A percentile compares a stretch with the other conserved stretches of the same genome.
These are phyloP conservation scores for Gandaritis pyraliata DNA, from an alignment of 2,888 invertebrate species.

Conservation along the genomic window DNA sequence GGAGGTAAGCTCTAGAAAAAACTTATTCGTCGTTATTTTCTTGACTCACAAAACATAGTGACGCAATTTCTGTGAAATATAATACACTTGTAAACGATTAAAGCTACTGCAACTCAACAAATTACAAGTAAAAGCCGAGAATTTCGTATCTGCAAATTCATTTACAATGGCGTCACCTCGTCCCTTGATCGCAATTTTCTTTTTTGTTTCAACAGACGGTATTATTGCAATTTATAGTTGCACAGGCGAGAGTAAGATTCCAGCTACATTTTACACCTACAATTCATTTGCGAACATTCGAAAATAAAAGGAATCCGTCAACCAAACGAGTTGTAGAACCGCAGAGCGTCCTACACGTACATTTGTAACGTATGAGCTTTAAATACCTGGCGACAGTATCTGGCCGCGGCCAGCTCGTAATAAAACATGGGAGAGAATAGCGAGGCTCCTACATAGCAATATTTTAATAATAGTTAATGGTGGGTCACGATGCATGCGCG, in stretches of 20 bases:
- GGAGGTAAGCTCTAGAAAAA: conserved; percentile 60
- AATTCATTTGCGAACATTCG: conserved; percentile 71
- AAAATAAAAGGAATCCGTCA: conserved; percentile 65
- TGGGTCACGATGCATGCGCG: conserved; percentile 74
- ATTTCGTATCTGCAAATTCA: conserved; percentile 46
- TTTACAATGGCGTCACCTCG: conserved; percentile 51
- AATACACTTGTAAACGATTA: conserved; percentile 35
- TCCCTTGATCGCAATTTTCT: conserved; percentile 58
- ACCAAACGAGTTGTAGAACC: conserved; percentile 55
- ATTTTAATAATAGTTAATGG: conserved; percentile 84
- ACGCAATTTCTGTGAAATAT: conserved; percentile 33
- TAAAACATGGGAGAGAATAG: conserved; percentile 81
- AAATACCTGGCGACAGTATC: conserved; percentile 81
- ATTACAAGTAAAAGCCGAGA: conserved; percentile 33
- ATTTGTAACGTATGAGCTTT: conserved; percentile 78
- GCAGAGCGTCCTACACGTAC: conserved; percentile 71
- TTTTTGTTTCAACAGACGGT: conserved; percentile 59
- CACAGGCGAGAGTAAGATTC: conserved; percentile 64
- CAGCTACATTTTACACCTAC: conserved; percentile 72
- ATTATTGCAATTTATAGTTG: conserved; percentile 73
- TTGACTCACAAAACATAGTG: conserved; percentile 50
- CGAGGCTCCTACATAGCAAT: conserved; percentile 77
- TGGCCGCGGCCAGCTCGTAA: conserved; percentile 66
- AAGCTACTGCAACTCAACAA: conserved; percentile 29
- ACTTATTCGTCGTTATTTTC: conserved; percentile 60